Conservation (phyloP, 2,113 vertebrate genomes). For the Meriones unguiculatus region DNA sequence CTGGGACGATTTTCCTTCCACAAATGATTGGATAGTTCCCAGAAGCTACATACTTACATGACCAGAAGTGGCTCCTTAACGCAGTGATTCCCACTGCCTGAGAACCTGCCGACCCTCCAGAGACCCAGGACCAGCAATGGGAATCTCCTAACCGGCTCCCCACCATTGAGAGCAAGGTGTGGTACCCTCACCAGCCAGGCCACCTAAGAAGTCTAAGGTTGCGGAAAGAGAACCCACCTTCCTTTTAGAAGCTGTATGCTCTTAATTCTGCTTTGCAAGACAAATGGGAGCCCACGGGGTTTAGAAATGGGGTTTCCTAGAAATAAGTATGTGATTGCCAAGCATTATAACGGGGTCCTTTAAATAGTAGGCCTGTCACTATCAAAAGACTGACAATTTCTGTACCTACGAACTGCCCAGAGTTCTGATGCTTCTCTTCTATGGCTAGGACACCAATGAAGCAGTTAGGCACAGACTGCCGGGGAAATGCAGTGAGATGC, state of each 20-base stretch:
- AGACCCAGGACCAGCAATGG: background rate
- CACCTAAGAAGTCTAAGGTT: background rate
- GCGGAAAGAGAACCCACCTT: constrained; percentile 17
- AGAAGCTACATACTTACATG: background rate
- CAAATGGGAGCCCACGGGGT: background rate
- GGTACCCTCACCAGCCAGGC: background rate
- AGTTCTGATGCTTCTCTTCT: constrained; percentile 53
- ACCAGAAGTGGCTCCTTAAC: background rate
- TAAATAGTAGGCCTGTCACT: constrained; percentile 50
- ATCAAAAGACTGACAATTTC: constrained; percentile 47
- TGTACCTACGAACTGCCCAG: background rate
- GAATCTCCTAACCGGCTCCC: constrained; percentile 18
- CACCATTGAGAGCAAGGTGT: background rate
- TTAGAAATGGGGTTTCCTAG: constrained; percentile 43
- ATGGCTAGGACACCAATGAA: constrained; percentile 14
- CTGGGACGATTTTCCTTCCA: background rate
- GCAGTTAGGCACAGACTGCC: constrained; percentile 6
- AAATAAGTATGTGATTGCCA: constrained; percentile 41
- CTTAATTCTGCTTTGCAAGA: background rate
- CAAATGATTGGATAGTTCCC: constrained; percentile 6
- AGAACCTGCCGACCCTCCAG: constrained; percentile 27
- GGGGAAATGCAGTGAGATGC: constrained; percentile 35
- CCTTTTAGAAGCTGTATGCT: background rate
- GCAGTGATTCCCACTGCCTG: background rate
- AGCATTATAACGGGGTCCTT: constrained; percentile 36